A percentile compares a stretch with the other conserved stretches of the same genome.
Evolutionary conservation across 2,797 vertebrate genomes (phyloP).

Genomic region (Tiaroga cobitis): DNA sequence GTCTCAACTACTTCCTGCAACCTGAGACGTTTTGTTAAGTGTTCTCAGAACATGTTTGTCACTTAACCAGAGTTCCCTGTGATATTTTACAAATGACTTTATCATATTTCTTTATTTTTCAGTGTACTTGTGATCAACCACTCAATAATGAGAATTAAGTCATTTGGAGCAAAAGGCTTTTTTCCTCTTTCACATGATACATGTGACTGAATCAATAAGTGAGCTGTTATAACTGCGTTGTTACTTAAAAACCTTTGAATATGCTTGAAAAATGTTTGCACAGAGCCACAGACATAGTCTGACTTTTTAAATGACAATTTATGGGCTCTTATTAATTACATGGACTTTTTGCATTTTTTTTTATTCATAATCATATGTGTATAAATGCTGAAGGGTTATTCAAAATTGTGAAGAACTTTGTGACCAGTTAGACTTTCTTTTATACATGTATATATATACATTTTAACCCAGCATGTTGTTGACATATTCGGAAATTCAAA

Average conservation of each 20-base stretch:
- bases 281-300: background rate
- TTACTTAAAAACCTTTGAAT: background rate
- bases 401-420: background rate
- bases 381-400: background rate
- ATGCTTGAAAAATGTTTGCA: background rate
- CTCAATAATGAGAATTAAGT: background rate
- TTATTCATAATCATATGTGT: background rate
- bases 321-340: background rate
- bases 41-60: background rate
- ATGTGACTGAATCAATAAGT: background rate
- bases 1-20: constrained; percentile 50
- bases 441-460: background rate
- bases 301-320: background rate
- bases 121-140: background rate
- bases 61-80: background rate
- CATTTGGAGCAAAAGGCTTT: background rate
- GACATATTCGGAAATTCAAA: background rate
- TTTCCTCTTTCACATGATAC: constrained; percentile 30
- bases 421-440: background rate
- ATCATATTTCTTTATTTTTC: constrained; percentile 7
- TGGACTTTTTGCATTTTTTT: background rate
- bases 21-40: constrained; percentile 40
- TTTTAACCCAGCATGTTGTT: background rate
- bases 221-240: background rate
- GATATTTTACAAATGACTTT: background rate